Base-by-base conservation (phyloP, 2,888 invertebrate species). In the Caenorhabditis sp. region DNA sequence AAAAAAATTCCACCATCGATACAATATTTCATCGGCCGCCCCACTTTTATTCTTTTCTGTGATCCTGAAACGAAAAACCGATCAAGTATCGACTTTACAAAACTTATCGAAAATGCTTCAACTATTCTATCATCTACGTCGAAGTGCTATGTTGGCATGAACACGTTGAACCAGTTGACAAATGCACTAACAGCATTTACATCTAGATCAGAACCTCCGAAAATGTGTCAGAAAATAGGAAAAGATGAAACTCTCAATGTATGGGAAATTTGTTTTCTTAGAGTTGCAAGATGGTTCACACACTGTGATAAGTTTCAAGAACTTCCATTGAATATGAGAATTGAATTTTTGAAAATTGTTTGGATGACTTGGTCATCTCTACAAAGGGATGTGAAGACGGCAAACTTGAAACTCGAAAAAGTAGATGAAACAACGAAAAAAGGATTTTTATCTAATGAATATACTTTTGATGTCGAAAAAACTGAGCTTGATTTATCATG, bases 401-500 rank as follows among this genome's bases (percentile, higher is more conserved):
- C 61, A 20, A 49, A 61, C 10, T 10, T 7, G 5, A 4, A 31
- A 31, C 31, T 25, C 27, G 23, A 20, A 17, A 25, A 53, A n/a
- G 25, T 17, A 3, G 21, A 20, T 21, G 4, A 53, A 20, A 23
- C 8, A 2, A 8, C 21, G 21, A 2, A 14, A 43, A 14, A 17
- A 43, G 43, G 7, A 12, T 7, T 43, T 43, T 14, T 43, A 3
- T 43, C 53, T 5, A 21, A 53, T 21, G 4, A 21, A 8, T 23
- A 21, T 53, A 3, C 21, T 10, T 4, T 53, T 1, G 36, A 66
- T 38, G n/a, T 59, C 17, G 17, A 52, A 1, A 52, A 62, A 23
- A 36, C 63, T 12, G 66, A 65, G 21, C 12, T 70, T 1, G 70
- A 70, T 21, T 8, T 70, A 1, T n/a, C 66, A 12, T 70, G 70